phyloP scores from a whole-genome alignment of 1,140 invertebrate species.

The Hirudo medicinalis region DNA sequence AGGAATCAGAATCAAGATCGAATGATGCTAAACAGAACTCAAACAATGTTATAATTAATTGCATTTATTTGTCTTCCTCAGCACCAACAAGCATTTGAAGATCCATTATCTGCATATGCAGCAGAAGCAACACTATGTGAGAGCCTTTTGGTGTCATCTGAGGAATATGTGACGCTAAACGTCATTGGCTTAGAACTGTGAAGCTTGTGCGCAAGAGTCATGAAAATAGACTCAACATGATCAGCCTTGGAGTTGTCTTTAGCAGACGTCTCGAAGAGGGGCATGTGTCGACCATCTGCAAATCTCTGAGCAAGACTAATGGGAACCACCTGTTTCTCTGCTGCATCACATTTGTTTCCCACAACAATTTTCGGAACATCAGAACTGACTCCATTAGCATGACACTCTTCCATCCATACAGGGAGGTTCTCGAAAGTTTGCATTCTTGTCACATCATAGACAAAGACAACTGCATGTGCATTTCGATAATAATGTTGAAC shows the following conservation, averaged over 20 bases:
- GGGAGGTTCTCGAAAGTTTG: constrained; percentile 84
- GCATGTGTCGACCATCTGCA: constrained; percentile 62
- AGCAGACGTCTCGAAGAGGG: constrained; percentile 66
- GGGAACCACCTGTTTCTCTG: constrained; percentile 48
- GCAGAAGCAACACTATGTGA: too few relatives aligned
- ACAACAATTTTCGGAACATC: constrained; percentile 61
- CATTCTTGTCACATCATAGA: constrained; percentile 90
- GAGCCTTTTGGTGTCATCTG: not conserved
- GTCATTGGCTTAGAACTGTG: constrained; percentile 27
- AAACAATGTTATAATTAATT: too few relatives aligned
- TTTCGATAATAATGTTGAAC: constrained; percentile 96
- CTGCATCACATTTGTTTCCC: constrained; percentile 45
- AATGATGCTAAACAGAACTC: too few relatives aligned
- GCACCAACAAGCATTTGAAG: too few relatives aligned
- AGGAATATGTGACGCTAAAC: not conserved
- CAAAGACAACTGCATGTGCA: constrained; percentile 85
- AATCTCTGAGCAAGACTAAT: constrained; percentile 52
- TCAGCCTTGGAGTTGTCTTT: constrained; percentile 59
- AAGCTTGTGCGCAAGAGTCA: constrained; percentile 58
- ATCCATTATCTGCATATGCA: too few relatives aligned
- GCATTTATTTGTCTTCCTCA: too few relatives aligned
- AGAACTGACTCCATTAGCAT: constrained; percentile 50
- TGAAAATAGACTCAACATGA: constrained; percentile 69
- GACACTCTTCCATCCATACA: constrained; percentile 70
- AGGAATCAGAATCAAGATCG: too few relatives aligned